Base-by-base conservation (phyloP, 2,888 invertebrate genomes). In the Timema podura region DNA sequence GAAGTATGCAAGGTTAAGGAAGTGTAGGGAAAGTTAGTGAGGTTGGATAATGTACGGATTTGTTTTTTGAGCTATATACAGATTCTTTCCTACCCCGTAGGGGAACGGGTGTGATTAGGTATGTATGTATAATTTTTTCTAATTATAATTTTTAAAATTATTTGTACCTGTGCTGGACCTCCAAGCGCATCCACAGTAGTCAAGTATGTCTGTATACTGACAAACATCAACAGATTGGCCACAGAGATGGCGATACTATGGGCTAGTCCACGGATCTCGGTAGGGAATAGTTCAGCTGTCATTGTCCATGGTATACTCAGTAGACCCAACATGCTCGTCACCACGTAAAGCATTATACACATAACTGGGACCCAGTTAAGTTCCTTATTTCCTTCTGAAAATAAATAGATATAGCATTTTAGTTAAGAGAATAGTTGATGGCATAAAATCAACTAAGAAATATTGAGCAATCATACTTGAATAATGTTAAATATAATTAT, bases 251-350 rank as follows among this genome's bases (percentile, higher is more conserved):
- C 82, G 65, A 87, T 81, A 9, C 86, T 85, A 74, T 87, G 87
- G 0, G 86, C 87, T 13, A 86, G 79, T 5, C 87, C 86, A 44
- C 87, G 82, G 61, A 87, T 87, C 73, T 87, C 86, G 3, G 85
- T 81, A 0, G 87, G 87, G 76, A 86, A 87, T 5, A 87, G 78
- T 79, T 87, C 87, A 0, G 87, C 87, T 0, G 86, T 87, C 86
- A 87, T 86, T n/a, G 87, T 87, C 87, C 87, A 87, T 0, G 87
- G 87, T 44, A 87, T 86, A 7, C 85, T 85, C 49, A 87, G 79
- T 74, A 87, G 79, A 0, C 87, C 87, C 59, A 87, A 81, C 85
- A 87, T 87, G 8, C 86, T 86, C 0, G 85, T 82, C 69, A 85
- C 83, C 0, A 87, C 87, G 77, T 85, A 87, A 0, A 86, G 77